Percentiles rank a stretch among this genome's conserved stretches.
Evolutionary conservation across 2,797 vertebrate genomes (phyloP).

Genomic region (Percopsis omiscomaycus): DNA sequence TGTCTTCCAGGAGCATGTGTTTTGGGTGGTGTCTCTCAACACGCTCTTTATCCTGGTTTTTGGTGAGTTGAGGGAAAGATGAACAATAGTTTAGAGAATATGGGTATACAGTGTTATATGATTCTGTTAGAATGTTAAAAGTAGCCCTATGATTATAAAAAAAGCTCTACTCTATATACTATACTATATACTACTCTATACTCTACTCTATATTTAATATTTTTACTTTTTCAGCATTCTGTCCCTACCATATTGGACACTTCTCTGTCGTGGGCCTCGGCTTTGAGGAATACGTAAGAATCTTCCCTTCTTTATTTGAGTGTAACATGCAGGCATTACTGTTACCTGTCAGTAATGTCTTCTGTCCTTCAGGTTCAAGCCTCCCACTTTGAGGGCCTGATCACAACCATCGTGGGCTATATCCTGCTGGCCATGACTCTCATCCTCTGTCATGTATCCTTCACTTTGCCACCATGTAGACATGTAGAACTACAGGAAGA

Average conservation of each 20-base stretch:
- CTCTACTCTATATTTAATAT: background rate
- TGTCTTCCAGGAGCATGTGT: conserved; percentile 90
- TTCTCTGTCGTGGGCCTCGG: conserved; percentile 97
- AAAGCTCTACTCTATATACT: too few relatives aligned
- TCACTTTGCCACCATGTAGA: conserved; percentile 33
- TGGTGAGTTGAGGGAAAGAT: conserved; percentile 79
- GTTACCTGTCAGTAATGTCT: conserved; percentile 2
- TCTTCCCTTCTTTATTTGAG: background rate
- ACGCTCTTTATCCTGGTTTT: conserved; percentile 98
- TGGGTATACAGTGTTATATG: too few relatives aligned
- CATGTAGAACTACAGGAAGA: background rate
- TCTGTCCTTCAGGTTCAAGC: conserved; percentile 84
- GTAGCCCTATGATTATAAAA: too few relatives aligned
- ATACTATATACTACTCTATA: too few relatives aligned
- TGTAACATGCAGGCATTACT: too few relatives aligned
- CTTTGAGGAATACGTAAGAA: conserved; percentile 96
- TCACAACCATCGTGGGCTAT: conserved; percentile 98
- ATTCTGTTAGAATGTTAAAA: too few relatives aligned
- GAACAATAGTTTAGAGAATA: too few relatives aligned
- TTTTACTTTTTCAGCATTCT: conserved; percentile 85
- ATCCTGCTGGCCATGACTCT: conserved; percentile 94
- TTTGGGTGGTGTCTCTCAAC: conserved; percentile 99
- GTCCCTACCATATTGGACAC: conserved; percentile 98
- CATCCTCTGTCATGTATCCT: conserved; percentile 99
- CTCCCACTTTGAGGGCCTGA: conserved; percentile 97